These are phyloP conservation scores for Corythoichthys intestinalis DNA, from an alignment of 2,113 vertebrate genomes.

Conservation along the genomic window DNA sequence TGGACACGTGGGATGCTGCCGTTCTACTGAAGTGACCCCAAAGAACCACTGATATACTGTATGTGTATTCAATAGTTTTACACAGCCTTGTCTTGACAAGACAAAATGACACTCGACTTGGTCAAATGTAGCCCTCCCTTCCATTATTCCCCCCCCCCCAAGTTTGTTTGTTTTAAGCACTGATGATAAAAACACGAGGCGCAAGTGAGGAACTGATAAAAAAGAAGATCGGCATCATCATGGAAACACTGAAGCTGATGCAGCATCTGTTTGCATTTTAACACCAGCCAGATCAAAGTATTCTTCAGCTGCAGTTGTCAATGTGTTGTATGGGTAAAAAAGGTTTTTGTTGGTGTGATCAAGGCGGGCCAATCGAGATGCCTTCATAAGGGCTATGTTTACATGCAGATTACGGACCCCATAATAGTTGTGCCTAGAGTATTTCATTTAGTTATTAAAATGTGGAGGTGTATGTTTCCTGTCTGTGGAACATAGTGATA, in stretches of 20 bases:
- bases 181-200: conserved; percentile 36
- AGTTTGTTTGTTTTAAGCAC: conserved; percentile 20
- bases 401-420: not conserved
- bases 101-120: conserved; percentile 10
- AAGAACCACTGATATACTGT: conserved; percentile 70
- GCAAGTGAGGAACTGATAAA: conserved; percentile 26
- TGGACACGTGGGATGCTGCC: conserved; percentile 36
- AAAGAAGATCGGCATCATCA: not conserved
- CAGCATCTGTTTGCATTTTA: conserved; percentile 50
- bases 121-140: conserved; percentile 46
- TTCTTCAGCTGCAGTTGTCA: conserved; percentile 13
- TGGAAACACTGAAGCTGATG: conserved; percentile 8
- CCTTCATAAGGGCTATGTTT: conserved; percentile 2
- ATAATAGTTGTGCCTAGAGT: not conserved
- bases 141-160: conserved; percentile 10
- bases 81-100: conserved; percentile 13
- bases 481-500: not conserved
- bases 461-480: not conserved
- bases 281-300: conserved; percentile 16
- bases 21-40: conserved; percentile 73
- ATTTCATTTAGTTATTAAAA: not conserved
- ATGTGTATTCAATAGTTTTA: conserved; percentile 29
- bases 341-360: conserved; percentile 28
- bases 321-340: conserved; percentile 26
- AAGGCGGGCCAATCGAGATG: conserved; percentile 13